phyloP scores from a whole-genome alignment of 2,888 invertebrate genomes.

The Apoda limacodes region DNA sequence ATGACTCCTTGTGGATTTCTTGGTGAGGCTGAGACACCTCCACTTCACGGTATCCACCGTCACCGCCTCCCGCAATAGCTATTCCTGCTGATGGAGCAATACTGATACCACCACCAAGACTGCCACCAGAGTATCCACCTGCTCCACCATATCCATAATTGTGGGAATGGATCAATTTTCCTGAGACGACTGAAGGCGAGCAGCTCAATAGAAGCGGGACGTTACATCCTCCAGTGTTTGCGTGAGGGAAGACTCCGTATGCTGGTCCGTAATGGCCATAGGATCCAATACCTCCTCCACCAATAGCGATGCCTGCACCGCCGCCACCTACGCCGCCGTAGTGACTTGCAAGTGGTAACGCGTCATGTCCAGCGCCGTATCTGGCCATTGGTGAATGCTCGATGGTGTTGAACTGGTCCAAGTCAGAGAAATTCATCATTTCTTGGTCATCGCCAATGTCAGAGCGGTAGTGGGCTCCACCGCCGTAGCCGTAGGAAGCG shows the following conservation, averaged over 20 bases:
- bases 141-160: constrained; percentile 13
- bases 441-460: constrained; percentile 38
- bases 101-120: too few relatives aligned
- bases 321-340: too few relatives aligned
- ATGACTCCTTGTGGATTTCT: constrained; percentile 14
- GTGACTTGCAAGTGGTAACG: constrained; percentile 6
- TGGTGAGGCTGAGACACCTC: constrained; percentile 24
- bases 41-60: constrained; percentile 31
- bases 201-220: constrained; percentile 53
- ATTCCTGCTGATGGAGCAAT: too few relatives aligned
- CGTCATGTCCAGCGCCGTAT: constrained; percentile 25
- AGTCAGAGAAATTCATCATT: constrained; percentile 39
- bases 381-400: constrained; percentile 38
- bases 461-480: constrained; percentile 26
- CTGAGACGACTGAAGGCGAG: constrained; percentile 43
- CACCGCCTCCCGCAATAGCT: constrained; percentile 5
- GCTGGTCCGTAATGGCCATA: constrained; percentile 14
- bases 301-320: constrained; percentile 6
- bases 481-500: constrained; percentile 21
- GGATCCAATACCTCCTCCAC: neutral
- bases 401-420: constrained; percentile 28
- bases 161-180: constrained; percentile 31
- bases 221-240: constrained; percentile 38
- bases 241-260: constrained; percentile 43
- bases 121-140: neutral